These are phyloP conservation scores for Listrodromus nycthemerus DNA, from an alignment of 2,888 invertebrate genomes.

Conservation along the genomic window DNA sequence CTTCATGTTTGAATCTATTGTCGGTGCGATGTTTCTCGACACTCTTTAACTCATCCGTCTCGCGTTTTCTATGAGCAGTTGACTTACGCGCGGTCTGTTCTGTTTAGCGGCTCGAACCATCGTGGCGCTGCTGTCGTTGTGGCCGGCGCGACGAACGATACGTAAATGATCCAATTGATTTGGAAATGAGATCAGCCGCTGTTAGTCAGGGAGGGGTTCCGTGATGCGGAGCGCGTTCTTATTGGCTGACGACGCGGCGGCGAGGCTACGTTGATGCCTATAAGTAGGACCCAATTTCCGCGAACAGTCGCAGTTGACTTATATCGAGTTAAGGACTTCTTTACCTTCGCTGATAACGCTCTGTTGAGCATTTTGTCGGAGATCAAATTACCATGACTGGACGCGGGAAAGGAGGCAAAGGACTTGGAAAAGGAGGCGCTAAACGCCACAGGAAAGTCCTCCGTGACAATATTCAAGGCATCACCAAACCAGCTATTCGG, in stretches of 20 bases:
- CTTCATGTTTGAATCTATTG: not conserved
- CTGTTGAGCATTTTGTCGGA: too few relatives aligned
- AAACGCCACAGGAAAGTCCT: constrained; percentile 93
- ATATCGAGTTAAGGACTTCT: too few relatives aligned
- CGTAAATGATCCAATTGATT: too few relatives aligned
- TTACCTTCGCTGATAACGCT: too few relatives aligned
- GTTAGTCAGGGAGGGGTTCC: not conserved
- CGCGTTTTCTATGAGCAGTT: not conserved
- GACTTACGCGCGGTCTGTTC: constrained; percentile 11
- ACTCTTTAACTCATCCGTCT: too few relatives aligned
- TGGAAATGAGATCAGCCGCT: not conserved
- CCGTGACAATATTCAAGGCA: constrained; percentile 91
- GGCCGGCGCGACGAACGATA: too few relatives aligned
- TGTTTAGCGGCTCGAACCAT: constrained; percentile 76
- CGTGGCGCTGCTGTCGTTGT: constrained; percentile 82
- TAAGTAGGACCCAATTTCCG: not conserved
- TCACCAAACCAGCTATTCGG: constrained; percentile 89
- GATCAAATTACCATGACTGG: constrained; percentile 87
- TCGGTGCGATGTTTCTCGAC: too few relatives aligned
- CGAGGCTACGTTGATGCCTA: not conserved
- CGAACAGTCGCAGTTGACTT: too few relatives aligned
- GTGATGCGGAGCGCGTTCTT: not conserved
- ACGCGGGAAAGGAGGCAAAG: constrained; percentile 92
- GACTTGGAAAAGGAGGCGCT: constrained; percentile 92
- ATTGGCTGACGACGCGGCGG: not conserved